These are phyloP conservation scores for Eupeodes corollae DNA, from an alignment of 1,140 invertebrate species.

Conservation along the genomic window DNA sequence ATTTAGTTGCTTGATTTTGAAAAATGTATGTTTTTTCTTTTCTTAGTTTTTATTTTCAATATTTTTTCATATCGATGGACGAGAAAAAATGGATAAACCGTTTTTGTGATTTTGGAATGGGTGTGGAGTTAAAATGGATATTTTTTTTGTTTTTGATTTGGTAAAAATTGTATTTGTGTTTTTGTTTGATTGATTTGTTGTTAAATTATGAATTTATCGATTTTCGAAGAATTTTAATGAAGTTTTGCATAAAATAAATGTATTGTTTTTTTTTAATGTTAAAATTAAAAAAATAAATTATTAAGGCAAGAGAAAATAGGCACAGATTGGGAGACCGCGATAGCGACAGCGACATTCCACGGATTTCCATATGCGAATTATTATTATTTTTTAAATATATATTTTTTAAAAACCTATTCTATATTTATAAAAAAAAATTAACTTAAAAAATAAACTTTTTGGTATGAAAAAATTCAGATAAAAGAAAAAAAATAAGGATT, in stretches of 20 bases:
- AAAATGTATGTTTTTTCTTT: too few relatives aligned
- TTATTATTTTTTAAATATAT: too few relatives aligned
- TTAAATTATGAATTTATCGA: too few relatives aligned
- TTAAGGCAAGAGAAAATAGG: slow-evolving; percentile 13
- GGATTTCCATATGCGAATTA: slow-evolving; percentile 28
- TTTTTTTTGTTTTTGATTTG: slow-evolving; percentile 6
- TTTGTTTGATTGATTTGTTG: slow-evolving; percentile 1
- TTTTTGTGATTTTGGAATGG: too few relatives aligned
- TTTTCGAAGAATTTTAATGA: too few relatives aligned
- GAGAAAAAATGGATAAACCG: too few relatives aligned
- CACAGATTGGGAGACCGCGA: slow-evolving; percentile 39
- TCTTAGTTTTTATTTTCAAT: too few relatives aligned
- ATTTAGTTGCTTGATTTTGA: too few relatives aligned
- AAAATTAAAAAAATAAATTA: not conserved
- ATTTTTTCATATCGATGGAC: too few relatives aligned
- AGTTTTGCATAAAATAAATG: too few relatives aligned
- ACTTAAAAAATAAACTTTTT: not conserved
- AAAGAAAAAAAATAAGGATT: slow-evolving; percentile 6
- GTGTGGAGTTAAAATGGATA: too few relatives aligned
- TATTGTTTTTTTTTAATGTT: slow-evolving; percentile 2
- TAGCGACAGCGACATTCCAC: slow-evolving; percentile 38
- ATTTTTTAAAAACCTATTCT: not conserved
- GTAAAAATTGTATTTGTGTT: slow-evolving; percentile 8
- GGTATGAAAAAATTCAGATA: slow-evolving; percentile 3
- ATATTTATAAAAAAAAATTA: too few relatives aligned